phyloP scores from a whole-genome alignment of 2,888 invertebrate genomes.

The Nomada hirtipes region DNA sequence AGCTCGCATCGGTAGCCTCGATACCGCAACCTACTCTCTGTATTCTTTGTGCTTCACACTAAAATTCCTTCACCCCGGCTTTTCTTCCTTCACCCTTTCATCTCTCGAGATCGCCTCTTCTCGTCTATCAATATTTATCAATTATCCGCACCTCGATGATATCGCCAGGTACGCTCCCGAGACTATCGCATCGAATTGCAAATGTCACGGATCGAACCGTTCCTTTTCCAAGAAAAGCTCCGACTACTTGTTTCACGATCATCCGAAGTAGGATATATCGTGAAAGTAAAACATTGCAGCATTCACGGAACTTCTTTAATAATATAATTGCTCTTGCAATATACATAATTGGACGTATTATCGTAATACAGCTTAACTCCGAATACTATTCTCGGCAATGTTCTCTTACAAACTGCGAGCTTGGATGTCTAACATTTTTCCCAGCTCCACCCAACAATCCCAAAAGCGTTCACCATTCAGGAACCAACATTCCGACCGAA shows the following conservation, averaged over 20 bases:
- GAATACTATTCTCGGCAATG: no score
- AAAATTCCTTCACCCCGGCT: constrained; percentile 52
- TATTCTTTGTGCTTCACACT: constrained; percentile 40
- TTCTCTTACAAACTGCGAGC: no score
- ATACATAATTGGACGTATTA: no score
- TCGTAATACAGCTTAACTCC: no score
- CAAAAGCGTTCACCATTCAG: no score
- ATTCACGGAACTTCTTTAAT: no score
- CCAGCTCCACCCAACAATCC: no score
- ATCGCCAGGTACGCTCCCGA: neutral
- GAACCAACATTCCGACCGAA: no score
- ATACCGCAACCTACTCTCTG: constrained; percentile 52
- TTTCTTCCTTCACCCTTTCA: constrained; percentile 48
- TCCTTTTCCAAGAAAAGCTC: neutral
- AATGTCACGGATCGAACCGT: constrained; percentile 19
- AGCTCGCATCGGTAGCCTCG: constrained; percentile 51
- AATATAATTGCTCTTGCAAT: no score
- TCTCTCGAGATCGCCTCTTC: constrained; percentile 41
- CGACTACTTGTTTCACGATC: neutral
- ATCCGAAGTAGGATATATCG: neutral
- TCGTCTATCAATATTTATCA: constrained; percentile 59
- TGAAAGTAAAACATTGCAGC: neutral
- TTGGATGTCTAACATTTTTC: no score
- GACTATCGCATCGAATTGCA: constrained; percentile 36
- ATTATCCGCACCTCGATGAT: constrained; percentile 47